Percentiles rank a stretch among this genome's conserved stretches.
phyloP scores from a whole-genome alignment of 2,888 invertebrate species.

The Dorcus hopei region DNA sequence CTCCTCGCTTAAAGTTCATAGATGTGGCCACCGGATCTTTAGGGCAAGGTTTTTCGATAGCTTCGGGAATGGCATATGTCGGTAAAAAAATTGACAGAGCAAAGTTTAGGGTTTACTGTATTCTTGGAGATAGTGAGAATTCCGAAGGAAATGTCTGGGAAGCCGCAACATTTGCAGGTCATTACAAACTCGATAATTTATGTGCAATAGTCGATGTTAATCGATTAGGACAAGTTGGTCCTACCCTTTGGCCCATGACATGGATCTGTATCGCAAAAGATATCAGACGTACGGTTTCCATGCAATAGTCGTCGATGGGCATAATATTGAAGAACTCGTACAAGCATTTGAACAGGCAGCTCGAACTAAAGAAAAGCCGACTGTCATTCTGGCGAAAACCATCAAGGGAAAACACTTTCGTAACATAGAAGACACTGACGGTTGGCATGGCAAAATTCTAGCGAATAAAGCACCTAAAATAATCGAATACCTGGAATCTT shows the following conservation, averaged over 20 bases:
- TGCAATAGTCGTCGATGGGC: conserved; percentile 89
- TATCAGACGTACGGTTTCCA: conserved; percentile 83
- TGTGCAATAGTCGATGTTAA: conserved; percentile 94
- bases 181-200: conserved; percentile 90
- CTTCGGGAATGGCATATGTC: conserved; percentile 93
- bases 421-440: conserved; percentile 80
- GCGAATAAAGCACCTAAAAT: conserved; percentile 69
- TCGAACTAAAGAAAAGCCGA: conserved; percentile 69
- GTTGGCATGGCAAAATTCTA: conserved; percentile 94
- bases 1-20: conserved; percentile 87
- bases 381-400: conserved; percentile 88
- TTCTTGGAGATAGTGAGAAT: conserved; percentile 93
- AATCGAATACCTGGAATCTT: conserved; percentile 56
- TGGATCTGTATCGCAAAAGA: conserved; percentile 73
- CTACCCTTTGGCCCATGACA: conserved; percentile 84
- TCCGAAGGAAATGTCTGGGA: conserved; percentile 96
- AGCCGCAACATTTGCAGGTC: conserved; percentile 84
- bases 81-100: conserved; percentile 77
- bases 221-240: conserved; percentile 89
- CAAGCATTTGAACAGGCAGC: conserved; percentile 78
- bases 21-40: conserved; percentile 96
- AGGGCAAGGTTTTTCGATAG: conserved; percentile 89
- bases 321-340: conserved; percentile 80
- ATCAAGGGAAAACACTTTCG: conserved; percentile 83
- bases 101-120: conserved; percentile 81